Conservation (phyloP, 2,888 invertebrate genomes). For the Siphlonurus alternatus region DNA sequence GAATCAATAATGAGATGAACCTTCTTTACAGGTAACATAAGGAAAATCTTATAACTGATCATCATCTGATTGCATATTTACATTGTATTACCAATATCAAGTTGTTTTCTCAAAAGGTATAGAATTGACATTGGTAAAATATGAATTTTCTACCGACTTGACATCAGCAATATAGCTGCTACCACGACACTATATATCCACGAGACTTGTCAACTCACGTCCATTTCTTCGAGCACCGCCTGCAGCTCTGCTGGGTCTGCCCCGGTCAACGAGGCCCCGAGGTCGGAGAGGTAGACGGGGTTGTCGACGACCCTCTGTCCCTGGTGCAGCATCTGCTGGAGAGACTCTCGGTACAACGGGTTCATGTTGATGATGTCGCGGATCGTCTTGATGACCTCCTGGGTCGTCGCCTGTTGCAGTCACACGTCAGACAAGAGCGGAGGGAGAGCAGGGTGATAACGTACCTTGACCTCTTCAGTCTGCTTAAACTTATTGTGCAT, state of each 20-base stretch:
- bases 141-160: too few relatives aligned
- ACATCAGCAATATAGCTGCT: too few relatives aligned
- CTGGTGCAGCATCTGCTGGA: conserved; percentile 95
- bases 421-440: not conserved
- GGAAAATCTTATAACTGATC: too few relatives aligned
- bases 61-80: too few relatives aligned
- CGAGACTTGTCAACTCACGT: conserved; percentile 40
- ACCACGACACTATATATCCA: too few relatives aligned
- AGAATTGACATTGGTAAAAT: too few relatives aligned
- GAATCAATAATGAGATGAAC: too few relatives aligned
- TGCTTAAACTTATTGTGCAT: conserved; percentile 73
- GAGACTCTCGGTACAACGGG: conserved; percentile 89
- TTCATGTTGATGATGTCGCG: conserved; percentile 95
- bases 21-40: too few relatives aligned
- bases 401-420: conserved; percentile 56
- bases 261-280: conserved; percentile 88
- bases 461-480: conserved; percentile 83
- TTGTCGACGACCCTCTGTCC: conserved; percentile 96
- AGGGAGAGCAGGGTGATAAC: too few relatives aligned
- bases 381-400: conserved; percentile 94
- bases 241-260: conserved; percentile 86
- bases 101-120: too few relatives aligned
- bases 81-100: too few relatives aligned
- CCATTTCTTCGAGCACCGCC: conserved; percentile 81
- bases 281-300: conserved; percentile 91